Evolutionary conservation across 2,888 invertebrate genomes (phyloP).

Genomic region (Leucoma salicis): DNA sequence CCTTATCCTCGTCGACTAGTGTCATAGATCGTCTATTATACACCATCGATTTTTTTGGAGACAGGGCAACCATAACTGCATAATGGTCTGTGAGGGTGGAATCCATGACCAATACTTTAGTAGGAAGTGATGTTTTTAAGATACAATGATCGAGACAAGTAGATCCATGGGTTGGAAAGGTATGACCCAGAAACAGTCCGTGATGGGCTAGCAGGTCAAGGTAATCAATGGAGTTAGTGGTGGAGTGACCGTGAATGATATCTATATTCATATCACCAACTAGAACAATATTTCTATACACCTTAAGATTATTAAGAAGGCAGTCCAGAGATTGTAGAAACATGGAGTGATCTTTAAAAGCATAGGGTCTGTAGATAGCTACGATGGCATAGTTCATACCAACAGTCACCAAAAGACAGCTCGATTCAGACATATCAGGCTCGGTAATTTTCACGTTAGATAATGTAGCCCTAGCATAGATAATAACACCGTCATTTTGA

Average conservation of each 20-base stretch:
- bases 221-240: neutral
- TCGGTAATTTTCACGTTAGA: too few relatives aligned
- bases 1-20: too few relatives aligned
- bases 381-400: neutral
- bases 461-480: too few relatives aligned
- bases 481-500: too few relatives aligned
- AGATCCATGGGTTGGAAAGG: neutral
- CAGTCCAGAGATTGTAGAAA: neutral
- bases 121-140: neutral
- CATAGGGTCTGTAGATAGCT: neutral
- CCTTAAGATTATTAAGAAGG: neutral
- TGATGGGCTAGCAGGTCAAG: neutral
- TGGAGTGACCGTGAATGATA: neutral
- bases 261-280: neutral
- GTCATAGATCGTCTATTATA: neutral
- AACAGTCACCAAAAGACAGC: neutral
- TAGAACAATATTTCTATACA: neutral
- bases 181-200: neutral
- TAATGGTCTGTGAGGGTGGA: neutral
- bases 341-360: neutral
- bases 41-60: neutral
- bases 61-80: neutral
- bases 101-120: neutral
- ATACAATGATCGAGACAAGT: neutral
- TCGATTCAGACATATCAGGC: too few relatives aligned